Base-by-base conservation (phyloP, 2,888 invertebrate genomes). In the Choreutis nemorana region DNA sequence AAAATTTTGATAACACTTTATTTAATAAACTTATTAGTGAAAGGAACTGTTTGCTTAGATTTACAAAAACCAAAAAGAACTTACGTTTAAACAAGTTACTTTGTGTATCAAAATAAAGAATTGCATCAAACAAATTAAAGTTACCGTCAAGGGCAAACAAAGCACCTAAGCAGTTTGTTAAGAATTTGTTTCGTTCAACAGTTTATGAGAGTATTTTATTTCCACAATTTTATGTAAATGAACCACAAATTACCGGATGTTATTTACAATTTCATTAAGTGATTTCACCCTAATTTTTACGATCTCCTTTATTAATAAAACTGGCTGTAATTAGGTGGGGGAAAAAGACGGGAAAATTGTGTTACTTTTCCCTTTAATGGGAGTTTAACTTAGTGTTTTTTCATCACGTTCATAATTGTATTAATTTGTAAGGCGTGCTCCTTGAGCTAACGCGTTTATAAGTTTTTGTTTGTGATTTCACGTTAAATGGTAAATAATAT, bases 291-390 rank as follows among this genome's bases (percentile, higher is more conserved):
- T 68, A 66, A 71, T 68, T 66, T 59, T 65, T 60, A 65, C 60
- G 64, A 64, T 61, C 63, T 57, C 50, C 59, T 68, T 67, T 70
- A 72, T 72, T 77, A 75, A 71, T 68, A 66, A 70, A 71, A 61
- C 55, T 66, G 58, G 56, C 64, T 58, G 61, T 73, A 72, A 73
- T 73, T 77, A 73, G 68, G 51, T 52, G 44, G 71, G 71, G 77
- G 72, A 68, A 71, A 75, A 73, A 72, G 53, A 54, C 62, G 57
- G 61, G 60, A 61, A 73, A 72, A 75, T 73, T 64, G 50, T 65
- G 61, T 77, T 68, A 68, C 61, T 61, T 55, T 53, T 54, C 47
- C 52, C 55, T 61, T 65, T 68, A 70, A 64, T 61, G 55, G 51
- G 63, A 59, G 50, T 64, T 61, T 57, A 57, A 62, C 63, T 53